Evolutionary conservation across 1,140 invertebrate genomes (phyloP), one percentile per base, ranked within the genome.

Genomic region (Trissolcus basalis): DNA sequence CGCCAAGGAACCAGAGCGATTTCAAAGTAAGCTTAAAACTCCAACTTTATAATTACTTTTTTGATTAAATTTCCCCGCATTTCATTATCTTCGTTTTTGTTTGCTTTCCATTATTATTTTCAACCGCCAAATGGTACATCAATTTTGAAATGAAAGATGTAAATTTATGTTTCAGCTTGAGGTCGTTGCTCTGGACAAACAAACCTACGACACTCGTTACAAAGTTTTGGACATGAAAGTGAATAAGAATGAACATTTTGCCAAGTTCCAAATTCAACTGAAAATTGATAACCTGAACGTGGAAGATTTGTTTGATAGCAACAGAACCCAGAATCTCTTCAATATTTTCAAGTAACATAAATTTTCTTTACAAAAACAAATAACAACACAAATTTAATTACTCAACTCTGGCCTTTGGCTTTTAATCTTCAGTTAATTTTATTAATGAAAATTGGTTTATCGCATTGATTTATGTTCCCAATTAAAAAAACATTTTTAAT

Each of bases 271-370:
- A 80, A 92, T 96, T 4, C 93, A 95, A 80, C 87, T 97, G 78
- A 97, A 97, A 86, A 94, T 97, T 43, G 93, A 96, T 81, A 97
- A 97, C 85, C 85, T 96, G 6, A 96, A 97, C 80, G 92, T 96
- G 0, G 94, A 94, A 76, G 94, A 96, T 80, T 89, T 96, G 84
- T 92, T 96, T 69, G 91, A 94, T 82, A 86, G 79, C 15, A 89
- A 88, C 73, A 89, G 92, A 67, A 92, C 94, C 81, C 91, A 92
- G 39, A 90, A 90, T 16, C 83, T 97, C 0, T 90, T 95, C 48
- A 92, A 95, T 77, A 92, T 96, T 48, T 94, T 96, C 76, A 89
- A 90, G 73, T 89, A 77, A 39, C n/a, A n/a, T n/a, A n/a, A n/a
- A n/a, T n/a, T n/a, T n/a, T n/a, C n/a, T n/a, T n/a, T n/a, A n/a